Evolutionary conservation across 2,113 vertebrate species (phyloP).

Genomic region (Pleuronectes platessa): DNA sequence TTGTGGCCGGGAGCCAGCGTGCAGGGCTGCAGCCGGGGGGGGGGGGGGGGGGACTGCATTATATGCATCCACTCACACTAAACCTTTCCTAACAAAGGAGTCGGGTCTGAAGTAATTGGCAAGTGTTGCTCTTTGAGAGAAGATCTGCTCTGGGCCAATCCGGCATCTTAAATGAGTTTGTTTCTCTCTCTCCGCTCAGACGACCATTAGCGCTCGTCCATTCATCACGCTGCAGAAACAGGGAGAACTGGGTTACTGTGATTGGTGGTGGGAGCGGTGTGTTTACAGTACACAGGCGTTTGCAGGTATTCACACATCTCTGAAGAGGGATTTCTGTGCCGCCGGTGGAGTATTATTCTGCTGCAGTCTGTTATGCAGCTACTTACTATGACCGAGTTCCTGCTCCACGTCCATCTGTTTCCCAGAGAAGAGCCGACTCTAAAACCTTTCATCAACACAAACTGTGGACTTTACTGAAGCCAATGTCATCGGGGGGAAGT

Average conservation of each 20-base stretch:
- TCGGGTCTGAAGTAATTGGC: constrained; percentile 65
- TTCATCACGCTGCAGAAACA: constrained; percentile 47
- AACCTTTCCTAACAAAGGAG: constrained; percentile 48
- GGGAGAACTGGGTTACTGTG: not conserved
- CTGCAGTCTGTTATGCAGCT: constrained; percentile 39
- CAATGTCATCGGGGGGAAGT: not conserved
- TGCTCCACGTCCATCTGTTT: constrained; percentile 36
- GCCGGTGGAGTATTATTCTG: constrained; percentile 12
- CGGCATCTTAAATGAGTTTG: constrained; percentile 14
- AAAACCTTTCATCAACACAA: constrained; percentile 48
- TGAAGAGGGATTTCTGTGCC: constrained; percentile 20
- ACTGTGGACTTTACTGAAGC: constrained; percentile 16
- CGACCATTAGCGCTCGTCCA: constrained; percentile 31
- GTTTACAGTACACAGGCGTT: constrained; percentile 33
- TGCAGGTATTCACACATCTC: constrained; percentile 37
- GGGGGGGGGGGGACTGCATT: constrained; percentile 43
- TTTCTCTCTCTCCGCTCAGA: constrained; percentile 7
- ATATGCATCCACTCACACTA: constrained; percentile 62
- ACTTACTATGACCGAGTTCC: constrained; percentile 30
- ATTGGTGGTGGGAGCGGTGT: constrained; percentile 13
- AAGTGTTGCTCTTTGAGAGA: constrained; percentile 68
- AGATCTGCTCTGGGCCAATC: constrained; percentile 46
- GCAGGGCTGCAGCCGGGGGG: not conserved
- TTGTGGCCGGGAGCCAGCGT: constrained; percentile 62
- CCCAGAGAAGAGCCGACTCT: constrained; percentile 31